phyloP scores from a whole-genome alignment of 2,888 invertebrate genomes.

The Eupithecia subfuscata region DNA sequence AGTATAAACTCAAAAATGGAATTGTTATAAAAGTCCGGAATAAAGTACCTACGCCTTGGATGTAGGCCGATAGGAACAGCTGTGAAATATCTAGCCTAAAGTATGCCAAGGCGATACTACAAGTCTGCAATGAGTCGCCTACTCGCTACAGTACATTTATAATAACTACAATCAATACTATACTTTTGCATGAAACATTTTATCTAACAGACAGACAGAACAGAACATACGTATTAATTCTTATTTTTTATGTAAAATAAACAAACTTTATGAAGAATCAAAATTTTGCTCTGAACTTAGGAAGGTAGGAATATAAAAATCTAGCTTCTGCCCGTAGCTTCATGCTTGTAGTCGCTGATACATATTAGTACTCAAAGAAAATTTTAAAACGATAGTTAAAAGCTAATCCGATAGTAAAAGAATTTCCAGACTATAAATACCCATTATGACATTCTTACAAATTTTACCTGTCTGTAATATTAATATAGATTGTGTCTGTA shows the following conservation, averaged over 20 bases:
- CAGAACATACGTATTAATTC: background rate
- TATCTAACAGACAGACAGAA: background rate
- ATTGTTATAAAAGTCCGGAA: background rate
- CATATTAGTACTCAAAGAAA: background rate
- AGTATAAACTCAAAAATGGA: background rate
- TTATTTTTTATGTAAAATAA: background rate
- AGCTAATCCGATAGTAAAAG: background rate
- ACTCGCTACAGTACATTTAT: slow-evolving; percentile 29
- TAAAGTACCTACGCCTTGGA: slow-evolving; percentile 17
- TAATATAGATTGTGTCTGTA: background rate
- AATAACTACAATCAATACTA: slow-evolving; percentile 17
- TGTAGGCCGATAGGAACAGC: slow-evolving; percentile 47
- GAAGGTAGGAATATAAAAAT: no score
- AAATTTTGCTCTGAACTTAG: background rate
- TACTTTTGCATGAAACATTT: slow-evolving; percentile 20
- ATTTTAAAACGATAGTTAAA: background rate
- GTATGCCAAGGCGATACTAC: slow-evolving; percentile 56
- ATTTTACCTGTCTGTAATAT: background rate
- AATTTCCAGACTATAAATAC: background rate
- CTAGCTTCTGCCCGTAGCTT: no score
- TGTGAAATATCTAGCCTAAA: slow-evolving; percentile 54
- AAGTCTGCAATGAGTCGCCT: slow-evolving; percentile 47
- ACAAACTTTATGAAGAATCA: background rate
- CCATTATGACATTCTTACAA: background rate
- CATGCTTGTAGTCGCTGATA: no score